Evolutionary conservation across 1,140 invertebrate species (phyloP).

Genomic region (Sesamia nonagrioides): DNA sequence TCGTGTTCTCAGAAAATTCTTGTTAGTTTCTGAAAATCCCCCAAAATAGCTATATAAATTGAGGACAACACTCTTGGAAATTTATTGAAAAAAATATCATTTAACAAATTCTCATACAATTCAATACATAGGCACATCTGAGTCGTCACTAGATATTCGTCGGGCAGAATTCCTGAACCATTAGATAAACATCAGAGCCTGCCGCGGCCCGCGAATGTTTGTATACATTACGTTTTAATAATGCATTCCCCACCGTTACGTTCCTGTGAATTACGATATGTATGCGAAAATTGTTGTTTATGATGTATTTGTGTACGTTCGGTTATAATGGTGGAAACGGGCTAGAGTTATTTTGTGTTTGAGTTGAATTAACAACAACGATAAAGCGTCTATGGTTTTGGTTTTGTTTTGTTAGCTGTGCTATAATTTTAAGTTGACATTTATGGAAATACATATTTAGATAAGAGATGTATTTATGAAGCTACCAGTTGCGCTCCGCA

Average conservation of each 20-base stretch:
- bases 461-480: too few species aligned
- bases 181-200: constrained; percentile 44
- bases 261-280: constrained; percentile 22
- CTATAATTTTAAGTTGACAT: neutral
- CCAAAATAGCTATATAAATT: neutral
- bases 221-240: constrained; percentile 50
- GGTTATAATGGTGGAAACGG: too few species aligned
- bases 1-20: too few species aligned
- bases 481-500: too few species aligned
- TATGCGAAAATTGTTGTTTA: constrained; percentile 27
- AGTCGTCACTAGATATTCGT: constrained; percentile 6
- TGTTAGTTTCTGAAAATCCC: too few species aligned
- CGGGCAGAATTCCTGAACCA: neutral
- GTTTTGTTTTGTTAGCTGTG: neutral
- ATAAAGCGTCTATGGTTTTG: neutral
- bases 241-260: constrained; percentile 50
- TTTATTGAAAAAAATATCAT: too few species aligned
- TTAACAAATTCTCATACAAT: neutral
- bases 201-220: neutral
- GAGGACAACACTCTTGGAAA: too few species aligned
- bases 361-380: too few species aligned
- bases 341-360: neutral
- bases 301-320: too few species aligned
- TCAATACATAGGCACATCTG: constrained; percentile 19
- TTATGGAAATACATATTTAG: too few species aligned